A percentile compares a stretch with the other conserved stretches of the same genome.
Evolutionary conservation across 2,797 vertebrate genomes (phyloP).

Genomic region (Triplophysa bombifrons): DNA sequence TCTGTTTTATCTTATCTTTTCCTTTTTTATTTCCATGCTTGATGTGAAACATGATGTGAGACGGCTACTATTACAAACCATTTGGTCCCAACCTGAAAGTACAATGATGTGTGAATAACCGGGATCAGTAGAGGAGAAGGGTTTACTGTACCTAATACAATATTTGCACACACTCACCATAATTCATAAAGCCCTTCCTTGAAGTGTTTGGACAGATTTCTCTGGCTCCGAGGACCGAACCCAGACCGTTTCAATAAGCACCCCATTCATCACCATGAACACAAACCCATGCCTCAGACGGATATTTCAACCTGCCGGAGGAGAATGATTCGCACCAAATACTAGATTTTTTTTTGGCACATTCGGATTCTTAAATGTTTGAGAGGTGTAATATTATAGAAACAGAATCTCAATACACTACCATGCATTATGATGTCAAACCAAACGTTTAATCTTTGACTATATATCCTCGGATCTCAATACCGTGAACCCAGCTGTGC

Average conservation of each 20-base stretch:
- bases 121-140: background rate
- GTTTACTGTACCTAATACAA: constrained; percentile 24
- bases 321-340: constrained; percentile 22
- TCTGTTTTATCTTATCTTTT: background rate
- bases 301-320: constrained; percentile 59
- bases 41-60: constrained; percentile 7
- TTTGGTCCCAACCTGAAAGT: constrained; percentile 14
- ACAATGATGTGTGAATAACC: constrained; percentile 11
- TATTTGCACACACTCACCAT: constrained; percentile 39
- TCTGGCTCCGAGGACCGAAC: constrained; percentile 48
- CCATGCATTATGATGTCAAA: too few relatives aligned
- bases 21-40: constrained; percentile 22
- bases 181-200: constrained; percentile 56
- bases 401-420: too few relatives aligned
- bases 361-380: background rate
- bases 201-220: constrained; percentile 66
- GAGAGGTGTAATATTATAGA: background rate
- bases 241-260: constrained; percentile 67
- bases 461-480: background rate
- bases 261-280: constrained; percentile 66
- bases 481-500: background rate
- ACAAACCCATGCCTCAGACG: constrained; percentile 54
- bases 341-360: background rate
- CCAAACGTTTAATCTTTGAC: too few relatives aligned
- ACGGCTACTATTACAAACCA: constrained; percentile 18